A percentile compares a stretch with the other conserved stretches of the same genome.
Evolutionary conservation across 2,888 invertebrate genomes (phyloP).

Genomic region (Euclidia mi): DNA sequence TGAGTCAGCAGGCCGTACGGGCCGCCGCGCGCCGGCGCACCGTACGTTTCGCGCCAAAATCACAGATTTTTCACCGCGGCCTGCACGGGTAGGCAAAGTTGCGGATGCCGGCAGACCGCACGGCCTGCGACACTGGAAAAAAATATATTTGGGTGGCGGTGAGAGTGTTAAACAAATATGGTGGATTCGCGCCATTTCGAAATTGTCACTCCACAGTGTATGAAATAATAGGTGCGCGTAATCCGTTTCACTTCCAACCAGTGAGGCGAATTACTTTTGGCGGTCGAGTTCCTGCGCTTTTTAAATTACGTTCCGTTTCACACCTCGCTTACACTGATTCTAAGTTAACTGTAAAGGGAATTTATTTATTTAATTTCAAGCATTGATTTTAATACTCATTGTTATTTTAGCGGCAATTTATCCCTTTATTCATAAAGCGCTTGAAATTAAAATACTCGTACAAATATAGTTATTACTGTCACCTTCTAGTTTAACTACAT

Average conservation of each 20-base stretch:
- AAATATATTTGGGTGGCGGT: too few relatives aligned
- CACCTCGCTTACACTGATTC: slow-evolving; percentile 4
- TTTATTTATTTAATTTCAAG: slow-evolving; percentile 3
- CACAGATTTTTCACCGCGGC: too few relatives aligned
- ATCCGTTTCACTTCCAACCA: slow-evolving; percentile 71
- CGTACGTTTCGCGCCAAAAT: too few relatives aligned
- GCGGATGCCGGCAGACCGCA: too few relatives aligned
- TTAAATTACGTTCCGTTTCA: slow-evolving; percentile 15
- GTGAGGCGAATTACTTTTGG: slow-evolving; percentile 64
- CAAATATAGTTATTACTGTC: slow-evolving; percentile 80
- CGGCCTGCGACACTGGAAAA: too few relatives aligned
- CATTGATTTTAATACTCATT: slow-evolving; percentile 14
- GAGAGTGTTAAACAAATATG: background rate
- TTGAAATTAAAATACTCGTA: slow-evolving; percentile 62
- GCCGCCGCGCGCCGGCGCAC: too few relatives aligned
- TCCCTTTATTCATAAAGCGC: slow-evolving; percentile 18
- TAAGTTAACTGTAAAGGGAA: slow-evolving; percentile 11
- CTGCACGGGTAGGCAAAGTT: too few relatives aligned
- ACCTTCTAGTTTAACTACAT: slow-evolving; percentile 78
- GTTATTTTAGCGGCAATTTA: background rate
- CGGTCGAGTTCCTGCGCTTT: slow-evolving; percentile 69
- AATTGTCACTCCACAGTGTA: slow-evolving; percentile 26
- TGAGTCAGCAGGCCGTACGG: too few relatives aligned
- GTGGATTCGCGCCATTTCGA: slow-evolving; percentile 31
- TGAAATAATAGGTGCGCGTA: slow-evolving; percentile 41